These are phyloP conservation scores for Tragelaphus scriptus DNA, from an alignment of 2,113 vertebrate species.

Conservation along the genomic window DNA sequence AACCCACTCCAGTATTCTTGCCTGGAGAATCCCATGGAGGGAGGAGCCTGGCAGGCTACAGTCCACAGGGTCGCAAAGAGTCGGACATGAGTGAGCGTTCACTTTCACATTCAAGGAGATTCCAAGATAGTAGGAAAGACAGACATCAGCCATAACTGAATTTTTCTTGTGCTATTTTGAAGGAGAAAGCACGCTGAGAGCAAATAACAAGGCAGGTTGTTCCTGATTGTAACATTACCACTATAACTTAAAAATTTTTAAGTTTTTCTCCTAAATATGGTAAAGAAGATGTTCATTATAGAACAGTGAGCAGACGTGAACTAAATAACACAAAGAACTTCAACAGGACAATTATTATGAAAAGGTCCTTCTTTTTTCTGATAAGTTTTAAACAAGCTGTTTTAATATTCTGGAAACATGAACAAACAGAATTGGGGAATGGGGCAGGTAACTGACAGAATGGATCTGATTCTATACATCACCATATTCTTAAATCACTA, in stretches of 20 bases:
- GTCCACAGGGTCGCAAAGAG: too few species aligned
- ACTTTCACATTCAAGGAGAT: background rate
- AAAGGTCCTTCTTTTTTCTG: background rate
- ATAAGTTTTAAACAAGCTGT: background rate
- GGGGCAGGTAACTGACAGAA: background rate
- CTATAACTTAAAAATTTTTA: background rate
- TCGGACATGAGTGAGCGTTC: too few species aligned
- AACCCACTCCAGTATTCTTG: too few species aligned
- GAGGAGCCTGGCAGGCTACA: too few species aligned
- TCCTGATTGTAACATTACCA: background rate
- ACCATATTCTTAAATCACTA: background rate
- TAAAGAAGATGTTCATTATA: background rate
- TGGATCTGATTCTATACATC: background rate
- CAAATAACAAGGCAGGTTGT: background rate
- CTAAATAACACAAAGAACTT: background rate
- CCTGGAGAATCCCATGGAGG: too few species aligned
- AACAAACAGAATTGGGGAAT: background rate
- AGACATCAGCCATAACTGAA: background rate
- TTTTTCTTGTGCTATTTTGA: background rate
- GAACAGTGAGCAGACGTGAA: background rate
- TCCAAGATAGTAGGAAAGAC: background rate
- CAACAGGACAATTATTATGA: background rate
- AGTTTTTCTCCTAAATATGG: background rate
- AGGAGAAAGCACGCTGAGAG: background rate
- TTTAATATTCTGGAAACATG: background rate